A percentile compares a stretch with the other conserved stretches of the same genome.
phyloP scores from a whole-genome alignment of 1,140 invertebrate species.

The Thaumatotibia leucotreta region DNA sequence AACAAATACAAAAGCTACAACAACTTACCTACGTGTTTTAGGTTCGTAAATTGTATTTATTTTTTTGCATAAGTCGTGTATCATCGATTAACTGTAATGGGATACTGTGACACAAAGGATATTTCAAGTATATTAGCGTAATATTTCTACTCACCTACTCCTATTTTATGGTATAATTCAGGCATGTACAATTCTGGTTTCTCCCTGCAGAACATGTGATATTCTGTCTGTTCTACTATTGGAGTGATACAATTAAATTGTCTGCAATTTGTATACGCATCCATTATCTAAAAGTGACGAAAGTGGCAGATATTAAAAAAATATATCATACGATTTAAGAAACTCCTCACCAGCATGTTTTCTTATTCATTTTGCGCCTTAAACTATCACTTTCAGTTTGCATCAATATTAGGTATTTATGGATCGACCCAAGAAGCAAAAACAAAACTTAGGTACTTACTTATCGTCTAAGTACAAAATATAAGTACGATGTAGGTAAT shows the following conservation, averaged over 20 bases:
- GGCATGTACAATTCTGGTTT: constrained; percentile 97
- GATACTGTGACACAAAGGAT: no score
- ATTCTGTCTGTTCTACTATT: constrained; percentile 96
- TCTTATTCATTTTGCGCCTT: neutral
- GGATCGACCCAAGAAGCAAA: no score
- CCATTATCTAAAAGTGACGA: constrained; percentile 82
- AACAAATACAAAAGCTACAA: no score
- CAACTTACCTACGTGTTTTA: no score
- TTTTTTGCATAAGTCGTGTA: no score
- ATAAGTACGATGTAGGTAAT: no score
- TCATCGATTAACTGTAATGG: no score
- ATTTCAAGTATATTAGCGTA: no score
- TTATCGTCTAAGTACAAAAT: no score
- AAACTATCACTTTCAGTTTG: neutral
- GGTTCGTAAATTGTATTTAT: no score
- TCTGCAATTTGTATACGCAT: constrained; percentile 96
- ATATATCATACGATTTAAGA: neutral
- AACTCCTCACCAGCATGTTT: neutral
- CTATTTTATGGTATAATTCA: constrained; percentile 97
- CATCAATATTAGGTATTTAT: no score
- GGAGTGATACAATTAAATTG: constrained; percentile 98
- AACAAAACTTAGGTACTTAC: no score
- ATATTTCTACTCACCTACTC: constrained; percentile 78
- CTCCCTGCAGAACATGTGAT: constrained; percentile 97
- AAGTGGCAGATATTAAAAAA: neutral